Conservation (phyloP, 2,888 invertebrate genomes). For the Bembecia ichneumoniformis region DNA sequence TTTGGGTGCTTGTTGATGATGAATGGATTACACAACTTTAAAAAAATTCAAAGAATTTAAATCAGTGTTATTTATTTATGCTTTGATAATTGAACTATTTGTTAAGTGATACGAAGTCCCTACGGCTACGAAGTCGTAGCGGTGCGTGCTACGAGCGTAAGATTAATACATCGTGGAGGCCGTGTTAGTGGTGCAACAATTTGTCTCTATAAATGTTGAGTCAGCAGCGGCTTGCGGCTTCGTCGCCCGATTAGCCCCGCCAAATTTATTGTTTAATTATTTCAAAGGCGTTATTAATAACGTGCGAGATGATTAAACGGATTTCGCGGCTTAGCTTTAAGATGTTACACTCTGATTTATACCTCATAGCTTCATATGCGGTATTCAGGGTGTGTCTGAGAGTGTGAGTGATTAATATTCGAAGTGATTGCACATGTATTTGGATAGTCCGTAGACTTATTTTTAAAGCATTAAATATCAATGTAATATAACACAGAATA, state of each 20-base stretch:
- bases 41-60: too few species aligned
- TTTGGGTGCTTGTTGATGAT: too few species aligned
- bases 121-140: constrained; percentile 30
- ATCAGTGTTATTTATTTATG: too few species aligned
- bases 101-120: constrained; percentile 9
- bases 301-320: constrained; percentile 64
- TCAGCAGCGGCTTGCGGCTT: constrained; percentile 60
- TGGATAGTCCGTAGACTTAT: too few species aligned
- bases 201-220: constrained; percentile 73
- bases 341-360: constrained; percentile 61
- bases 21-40: too few species aligned
- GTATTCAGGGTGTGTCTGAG: constrained; percentile 33
- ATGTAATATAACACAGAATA: too few species aligned
- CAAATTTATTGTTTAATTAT: constrained; percentile 69
- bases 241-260: constrained; percentile 64
- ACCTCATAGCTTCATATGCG: constrained; percentile 40
- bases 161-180: constrained; percentile 67
- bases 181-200: constrained; percentile 66
- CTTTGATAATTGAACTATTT: not conserved
- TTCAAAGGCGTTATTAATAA: constrained; percentile 70
- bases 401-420: constrained; percentile 10
- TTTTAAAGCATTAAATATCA: too few species aligned
- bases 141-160: constrained; percentile 41
- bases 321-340: constrained; percentile 56
- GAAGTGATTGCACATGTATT: too few species aligned